Percentiles rank a stretch among this genome's conserved stretches.
These are phyloP conservation scores for Aphelinus atriplicis DNA, from an alignment of 1,140 invertebrate species.

Conservation along the genomic window DNA sequence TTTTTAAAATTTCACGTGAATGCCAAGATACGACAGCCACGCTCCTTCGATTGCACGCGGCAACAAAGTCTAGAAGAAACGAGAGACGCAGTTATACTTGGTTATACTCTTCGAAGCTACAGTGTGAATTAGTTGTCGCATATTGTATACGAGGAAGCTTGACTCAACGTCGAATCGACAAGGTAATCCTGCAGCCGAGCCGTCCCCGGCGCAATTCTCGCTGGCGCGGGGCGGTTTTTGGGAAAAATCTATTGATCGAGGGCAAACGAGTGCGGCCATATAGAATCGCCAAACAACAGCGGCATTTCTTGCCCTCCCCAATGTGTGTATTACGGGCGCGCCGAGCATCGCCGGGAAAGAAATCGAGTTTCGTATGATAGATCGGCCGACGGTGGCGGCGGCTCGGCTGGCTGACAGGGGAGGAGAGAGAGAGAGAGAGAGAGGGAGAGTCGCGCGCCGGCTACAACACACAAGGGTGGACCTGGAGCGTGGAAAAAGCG, in stretches of 20 bases:
- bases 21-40: too few species aligned
- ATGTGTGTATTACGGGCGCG: slow-evolving; percentile 1
- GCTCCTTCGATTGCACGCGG: too few species aligned
- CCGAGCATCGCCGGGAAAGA: slow-evolving; percentile 51
- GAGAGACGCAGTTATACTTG: too few species aligned
- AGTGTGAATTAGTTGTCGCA: too few species aligned
- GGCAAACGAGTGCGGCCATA: background rate
- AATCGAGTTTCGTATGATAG: slow-evolving; percentile 64
- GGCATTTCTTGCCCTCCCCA: slow-evolving; percentile 7
- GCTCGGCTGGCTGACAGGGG: slow-evolving; percentile 54
- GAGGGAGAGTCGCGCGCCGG: background rate
- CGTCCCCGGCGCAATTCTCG: too few species aligned
- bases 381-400: slow-evolving; percentile 47
- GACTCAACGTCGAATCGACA: too few species aligned
- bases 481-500: too few species aligned
- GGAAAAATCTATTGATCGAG: slow-evolving; percentile 21
- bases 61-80: too few species aligned
- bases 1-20: too few species aligned
- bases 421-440: slow-evolving; percentile 5
- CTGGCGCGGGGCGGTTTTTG: background rate
- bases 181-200: too few species aligned
- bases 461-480: background rate
- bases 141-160: too few species aligned
- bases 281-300: slow-evolving; percentile 10
- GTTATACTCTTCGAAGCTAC: too few species aligned